phyloP scores from a whole-genome alignment of 1,140 invertebrate genomes.

The Lepidurus packardi region DNA sequence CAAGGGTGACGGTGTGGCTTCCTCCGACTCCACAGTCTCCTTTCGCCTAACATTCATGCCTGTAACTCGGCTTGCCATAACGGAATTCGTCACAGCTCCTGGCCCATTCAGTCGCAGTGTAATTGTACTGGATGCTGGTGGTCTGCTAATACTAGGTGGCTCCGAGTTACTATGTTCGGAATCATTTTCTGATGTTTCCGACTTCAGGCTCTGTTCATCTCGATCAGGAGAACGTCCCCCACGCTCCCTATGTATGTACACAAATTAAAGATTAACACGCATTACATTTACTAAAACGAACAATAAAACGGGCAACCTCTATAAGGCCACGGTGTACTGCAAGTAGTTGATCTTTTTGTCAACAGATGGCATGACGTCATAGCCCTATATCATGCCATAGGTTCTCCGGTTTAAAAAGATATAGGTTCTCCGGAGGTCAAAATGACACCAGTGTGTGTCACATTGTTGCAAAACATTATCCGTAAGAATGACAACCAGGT shows the following conservation, averaged over 20 bases:
- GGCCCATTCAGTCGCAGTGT: background rate
- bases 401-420: no score
- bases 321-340: no score
- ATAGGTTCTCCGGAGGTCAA: no score
- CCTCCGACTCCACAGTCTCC: background rate
- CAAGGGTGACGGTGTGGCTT: constrained; percentile 19
- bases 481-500: no score
- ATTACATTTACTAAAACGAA: no score
- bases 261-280: background rate
- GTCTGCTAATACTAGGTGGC: background rate
- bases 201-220: background rate
- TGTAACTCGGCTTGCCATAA: background rate
- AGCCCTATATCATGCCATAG: no score
- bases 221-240: background rate
- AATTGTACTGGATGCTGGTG: background rate
- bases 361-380: no score
- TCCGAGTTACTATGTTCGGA: background rate
- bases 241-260: background rate
- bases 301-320: no score
- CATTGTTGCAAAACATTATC: no score
- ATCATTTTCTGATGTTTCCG: background rate
- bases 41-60: background rate
- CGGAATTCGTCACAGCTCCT: background rate
- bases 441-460: no score
- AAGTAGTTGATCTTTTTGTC: no score